Evolutionary conservation across 2,888 invertebrate species (phyloP).

Genomic region (Cheilosia scutellata): DNA sequence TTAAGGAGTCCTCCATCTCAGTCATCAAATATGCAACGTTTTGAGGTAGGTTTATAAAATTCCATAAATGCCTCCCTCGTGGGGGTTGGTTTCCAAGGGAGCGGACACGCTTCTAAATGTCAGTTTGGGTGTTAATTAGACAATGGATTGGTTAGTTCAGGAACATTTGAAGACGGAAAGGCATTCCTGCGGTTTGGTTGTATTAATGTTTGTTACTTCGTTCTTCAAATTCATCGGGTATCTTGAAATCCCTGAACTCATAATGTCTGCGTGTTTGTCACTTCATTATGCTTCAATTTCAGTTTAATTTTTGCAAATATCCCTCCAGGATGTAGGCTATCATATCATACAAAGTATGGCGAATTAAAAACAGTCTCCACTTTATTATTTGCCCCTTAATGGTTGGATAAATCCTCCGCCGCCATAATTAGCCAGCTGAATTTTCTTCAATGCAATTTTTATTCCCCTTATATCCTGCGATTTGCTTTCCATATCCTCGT

Average conservation of each 20-base stretch:
- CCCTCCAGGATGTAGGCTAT: too few species aligned
- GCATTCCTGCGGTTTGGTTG: too few species aligned
- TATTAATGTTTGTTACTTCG: too few species aligned
- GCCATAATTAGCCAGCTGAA: conserved; percentile 15
- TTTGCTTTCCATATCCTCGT: neutral
- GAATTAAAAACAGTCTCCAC: too few species aligned
- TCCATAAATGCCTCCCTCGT: conserved; percentile 22
- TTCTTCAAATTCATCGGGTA: too few species aligned
- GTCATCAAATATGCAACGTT: conserved; percentile 47
- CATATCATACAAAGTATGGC: too few species aligned
- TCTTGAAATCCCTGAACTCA: too few species aligned
- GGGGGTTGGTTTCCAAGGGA: neutral
- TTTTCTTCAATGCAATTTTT: neutral
- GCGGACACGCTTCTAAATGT: neutral
- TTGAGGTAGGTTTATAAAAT: neutral
- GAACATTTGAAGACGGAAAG: neutral
- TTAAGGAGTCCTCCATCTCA: neutral
- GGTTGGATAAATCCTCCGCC: neutral
- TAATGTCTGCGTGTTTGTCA: too few species aligned
- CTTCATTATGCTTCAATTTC: too few species aligned
- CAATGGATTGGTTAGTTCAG: neutral
- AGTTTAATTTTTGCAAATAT: too few species aligned
- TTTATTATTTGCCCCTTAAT: neutral
- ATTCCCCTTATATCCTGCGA: neutral
- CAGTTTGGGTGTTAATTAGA: conserved; percentile 14